Percentiles rank a stretch among this genome's conserved stretches.
Evolutionary conservation across 1,140 invertebrate genomes (phyloP).

Genomic region (Pollicipes pollicipes): DNA sequence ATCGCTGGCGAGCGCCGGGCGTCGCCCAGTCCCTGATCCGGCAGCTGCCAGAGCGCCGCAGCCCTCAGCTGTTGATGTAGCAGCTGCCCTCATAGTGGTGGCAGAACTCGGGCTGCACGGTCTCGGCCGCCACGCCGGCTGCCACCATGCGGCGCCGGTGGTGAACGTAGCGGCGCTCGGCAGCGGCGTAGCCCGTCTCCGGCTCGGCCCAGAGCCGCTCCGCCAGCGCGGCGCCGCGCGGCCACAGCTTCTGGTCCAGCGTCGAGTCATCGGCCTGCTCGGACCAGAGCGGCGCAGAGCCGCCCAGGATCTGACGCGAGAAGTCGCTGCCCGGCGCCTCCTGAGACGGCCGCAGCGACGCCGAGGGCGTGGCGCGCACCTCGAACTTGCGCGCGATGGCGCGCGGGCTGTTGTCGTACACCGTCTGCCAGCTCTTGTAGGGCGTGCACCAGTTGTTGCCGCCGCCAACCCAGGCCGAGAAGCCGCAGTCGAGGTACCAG

Average conservation of each 20-base stretch:
- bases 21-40: too few relatives aligned
- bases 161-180: constrained; percentile 49
- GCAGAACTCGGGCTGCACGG: constrained; percentile 24
- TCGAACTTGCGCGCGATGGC: constrained; percentile 9
- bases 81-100: constrained; percentile 23
- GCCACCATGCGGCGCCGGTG: constrained; percentile 40
- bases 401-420: too few relatives aligned
- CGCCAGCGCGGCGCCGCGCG: constrained; percentile 37
- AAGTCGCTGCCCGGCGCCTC: constrained; percentile 17
- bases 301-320: constrained; percentile 37
- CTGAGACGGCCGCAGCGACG: constrained; percentile 14
- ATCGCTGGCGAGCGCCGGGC: too few relatives aligned
- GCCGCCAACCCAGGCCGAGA: constrained; percentile 50
- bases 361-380: constrained; percentile 30
- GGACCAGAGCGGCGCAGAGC: constrained; percentile 59
- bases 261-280: constrained; percentile 42
- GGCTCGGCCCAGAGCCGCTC: too few relatives aligned
- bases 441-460: constrained; percentile 45
- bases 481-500: too few relatives aligned
- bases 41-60: too few relatives aligned
- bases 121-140: constrained; percentile 21
- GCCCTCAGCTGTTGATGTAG: constrained; percentile 13
- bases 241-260: constrained; percentile 17
- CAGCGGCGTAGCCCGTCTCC: constrained; percentile 28
- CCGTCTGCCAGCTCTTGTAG: constrained; percentile 79